Percentiles rank a stretch among this genome's conserved stretches.
phyloP scores from a whole-genome alignment of 2,113 vertebrate genomes.

The Ciconia boyciana region DNA sequence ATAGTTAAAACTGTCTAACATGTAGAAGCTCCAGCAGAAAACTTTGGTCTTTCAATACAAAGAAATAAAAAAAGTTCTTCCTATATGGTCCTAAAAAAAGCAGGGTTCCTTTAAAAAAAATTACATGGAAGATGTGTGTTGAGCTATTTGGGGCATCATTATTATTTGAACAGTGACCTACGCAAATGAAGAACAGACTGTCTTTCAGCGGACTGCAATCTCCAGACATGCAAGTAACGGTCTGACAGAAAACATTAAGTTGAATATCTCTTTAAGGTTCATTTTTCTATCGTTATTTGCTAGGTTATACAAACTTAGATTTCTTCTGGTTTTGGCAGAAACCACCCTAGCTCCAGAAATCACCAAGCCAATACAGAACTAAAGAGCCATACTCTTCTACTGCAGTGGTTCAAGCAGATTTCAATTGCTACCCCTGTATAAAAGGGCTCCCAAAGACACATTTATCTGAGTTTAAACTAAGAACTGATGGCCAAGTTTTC shows the following conservation, averaged over 20 bases:
- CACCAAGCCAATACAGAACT: background rate
- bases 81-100: background rate
- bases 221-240: background rate
- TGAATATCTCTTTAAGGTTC: background rate
- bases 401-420: background rate
- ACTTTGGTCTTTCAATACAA: background rate
- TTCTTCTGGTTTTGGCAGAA: background rate
- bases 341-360: background rate
- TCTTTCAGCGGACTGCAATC: background rate
- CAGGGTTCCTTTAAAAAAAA: background rate
- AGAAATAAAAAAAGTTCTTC: background rate
- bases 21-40: background rate
- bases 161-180: constrained; percentile 53
- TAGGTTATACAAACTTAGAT: background rate
- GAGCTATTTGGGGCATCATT: constrained; percentile 51
- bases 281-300: background rate
- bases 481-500: background rate
- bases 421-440: background rate
- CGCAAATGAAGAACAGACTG: background rate
- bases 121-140: background rate
- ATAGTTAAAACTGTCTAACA: background rate
- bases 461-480: background rate
- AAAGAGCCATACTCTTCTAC: background rate
- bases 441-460: background rate
- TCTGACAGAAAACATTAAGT: background rate